These are phyloP conservation scores for Polyergus mexicanus DNA, from an alignment of 1,140 invertebrate genomes.

Conservation along the genomic window DNA sequence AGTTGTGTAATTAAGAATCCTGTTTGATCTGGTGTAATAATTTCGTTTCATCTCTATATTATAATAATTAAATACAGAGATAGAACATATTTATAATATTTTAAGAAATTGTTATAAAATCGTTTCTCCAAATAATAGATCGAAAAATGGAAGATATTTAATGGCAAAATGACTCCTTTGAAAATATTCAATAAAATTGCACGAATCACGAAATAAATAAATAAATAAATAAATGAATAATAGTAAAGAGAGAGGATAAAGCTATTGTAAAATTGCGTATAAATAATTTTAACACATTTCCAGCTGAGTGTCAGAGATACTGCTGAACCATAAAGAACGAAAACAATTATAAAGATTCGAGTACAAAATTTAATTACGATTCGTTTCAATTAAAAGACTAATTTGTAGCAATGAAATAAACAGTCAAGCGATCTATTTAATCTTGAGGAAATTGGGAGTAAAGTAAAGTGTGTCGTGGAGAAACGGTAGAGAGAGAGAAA, in stretches of 20 bases:
- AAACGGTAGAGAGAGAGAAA: not conserved
- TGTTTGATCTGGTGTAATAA: constrained; percentile 32
- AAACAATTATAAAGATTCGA: not conserved
- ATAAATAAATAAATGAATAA: not conserved
- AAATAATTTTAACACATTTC: not conserved
- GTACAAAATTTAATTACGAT: constrained; percentile 1
- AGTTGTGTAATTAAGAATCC: not conserved
- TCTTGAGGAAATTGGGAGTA: not conserved
- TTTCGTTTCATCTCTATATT: not conserved
- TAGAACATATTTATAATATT: not conserved
- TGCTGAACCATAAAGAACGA: not conserved
- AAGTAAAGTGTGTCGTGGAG: not conserved
- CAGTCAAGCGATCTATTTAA: not conserved
- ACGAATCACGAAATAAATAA: too few relatives aligned
- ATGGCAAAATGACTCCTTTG: not conserved
- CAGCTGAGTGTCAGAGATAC: not conserved
- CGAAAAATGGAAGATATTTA: not conserved
- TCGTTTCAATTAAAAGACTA: not conserved
- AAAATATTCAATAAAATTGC: not conserved
- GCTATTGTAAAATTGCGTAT: not conserved
- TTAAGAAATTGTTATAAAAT: too few relatives aligned
- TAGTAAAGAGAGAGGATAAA: not conserved
- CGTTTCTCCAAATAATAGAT: not conserved
- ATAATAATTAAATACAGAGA: not conserved
- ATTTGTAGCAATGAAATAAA: constrained; percentile 4